phyloP scores from a whole-genome alignment of 2,113 vertebrate genomes.

The Amblyornis subalaris region DNA sequence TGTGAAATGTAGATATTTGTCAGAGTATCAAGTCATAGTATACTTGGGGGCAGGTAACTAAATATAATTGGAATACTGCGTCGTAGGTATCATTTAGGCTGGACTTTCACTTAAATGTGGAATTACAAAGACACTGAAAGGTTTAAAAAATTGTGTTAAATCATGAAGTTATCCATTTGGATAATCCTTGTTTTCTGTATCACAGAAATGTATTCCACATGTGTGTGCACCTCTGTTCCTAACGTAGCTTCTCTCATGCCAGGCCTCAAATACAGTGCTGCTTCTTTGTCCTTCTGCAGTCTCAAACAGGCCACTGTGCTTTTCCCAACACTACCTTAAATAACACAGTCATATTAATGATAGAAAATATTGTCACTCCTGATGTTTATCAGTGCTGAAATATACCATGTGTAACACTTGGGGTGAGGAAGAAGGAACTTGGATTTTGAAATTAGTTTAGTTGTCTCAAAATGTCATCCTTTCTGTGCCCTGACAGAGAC shows the following conservation, averaged over 20 bases:
- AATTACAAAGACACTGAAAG: neutral
- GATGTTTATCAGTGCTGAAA: neutral
- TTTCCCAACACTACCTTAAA: neutral
- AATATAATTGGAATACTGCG: neutral
- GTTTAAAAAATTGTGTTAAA: neutral
- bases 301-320: neutral
- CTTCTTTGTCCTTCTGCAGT: neutral
- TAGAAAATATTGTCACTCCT: neutral
- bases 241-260: neutral
- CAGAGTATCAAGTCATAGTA: neutral
- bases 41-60: neutral
- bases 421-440: neutral
- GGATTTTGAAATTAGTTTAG: neutral
- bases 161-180: neutral
- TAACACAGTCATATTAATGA: neutral
- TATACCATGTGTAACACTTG: neutral
- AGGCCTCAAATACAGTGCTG: fast-evolving
- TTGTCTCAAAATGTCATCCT: neutral
- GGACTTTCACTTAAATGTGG: neutral
- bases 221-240: neutral
- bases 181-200: neutral
- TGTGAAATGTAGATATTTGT: neutral
- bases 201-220: neutral
- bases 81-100: neutral
- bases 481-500: neutral